Base-by-base conservation (phyloP, 2,113 vertebrate species). In the Ceyx margarethae region DNA sequence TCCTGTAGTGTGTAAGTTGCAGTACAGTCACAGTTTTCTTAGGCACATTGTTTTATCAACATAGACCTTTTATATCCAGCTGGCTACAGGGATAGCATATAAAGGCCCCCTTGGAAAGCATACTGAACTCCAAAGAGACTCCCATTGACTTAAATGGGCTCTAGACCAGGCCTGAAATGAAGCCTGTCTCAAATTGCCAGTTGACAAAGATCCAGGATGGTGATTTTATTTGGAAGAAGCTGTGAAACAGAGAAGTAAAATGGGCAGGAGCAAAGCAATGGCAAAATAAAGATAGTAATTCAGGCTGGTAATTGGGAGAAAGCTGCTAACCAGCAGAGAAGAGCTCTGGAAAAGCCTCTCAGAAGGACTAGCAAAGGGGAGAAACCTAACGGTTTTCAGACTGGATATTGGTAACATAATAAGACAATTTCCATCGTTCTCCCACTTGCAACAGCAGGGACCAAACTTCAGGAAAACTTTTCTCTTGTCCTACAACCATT, bases 151-250 rank as follows among this genome's bases (percentile, higher is more conserved):
- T 84, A 76, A 91, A 79, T 18, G 71, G 28, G 46, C 74, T 79
- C 74, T 85, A 92, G 69, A 89, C 75, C 66, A 89, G 74, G 31
- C 12, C 81, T 73, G 62, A 95, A 84, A 90, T 72, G 22, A 90
- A 88, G 89, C 78, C 9, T 58, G 17, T 43, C 46, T 92, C 83
- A 53, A 85, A 90, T 3, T 89, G 54, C 77, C 50, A 62, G 29
- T 46, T 94, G 86, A 89, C 31, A 87, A 87, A 79, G 74, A 50
- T 89, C 74, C 88, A 90, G 66, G 58, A 62, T 19, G 8, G 42
- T 79, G 69, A 25, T 89, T 94, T 92, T 87, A 93, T 92, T 90
- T 91, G 77, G 54, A 93, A 89, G 92, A 94, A 93, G 77, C 88
- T 93, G 93, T 84, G 83, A 90, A 91, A 81, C 3, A 43, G 12